These are phyloP conservation scores for Maniola jurtina DNA, from an alignment of 1,140 invertebrate species.

Conservation along the genomic window DNA sequence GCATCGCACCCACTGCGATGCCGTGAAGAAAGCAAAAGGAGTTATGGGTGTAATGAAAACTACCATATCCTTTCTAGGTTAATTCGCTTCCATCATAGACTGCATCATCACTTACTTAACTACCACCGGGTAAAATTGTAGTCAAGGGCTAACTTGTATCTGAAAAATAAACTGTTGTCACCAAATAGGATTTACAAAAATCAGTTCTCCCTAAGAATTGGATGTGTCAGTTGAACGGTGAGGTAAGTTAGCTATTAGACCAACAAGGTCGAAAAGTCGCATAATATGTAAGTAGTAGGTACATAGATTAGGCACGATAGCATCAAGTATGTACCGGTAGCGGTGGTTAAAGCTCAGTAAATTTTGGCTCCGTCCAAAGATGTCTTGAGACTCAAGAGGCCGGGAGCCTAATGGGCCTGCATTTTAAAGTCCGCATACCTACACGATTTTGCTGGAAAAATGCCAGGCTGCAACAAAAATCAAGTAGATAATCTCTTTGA, in stretches of 20 bases:
- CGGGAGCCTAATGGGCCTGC: slow-evolving; percentile 44
- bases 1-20: no score
- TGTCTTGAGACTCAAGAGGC: slow-evolving; percentile 26
- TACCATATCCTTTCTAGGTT: no score
- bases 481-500: slow-evolving; percentile 32
- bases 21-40: no score
- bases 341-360: slow-evolving; percentile 16
- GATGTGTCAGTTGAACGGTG: no score
- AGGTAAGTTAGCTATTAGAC: neutral
- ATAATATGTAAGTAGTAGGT: neutral
- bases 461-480: slow-evolving; percentile 31
- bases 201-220: no score
- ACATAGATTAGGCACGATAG: neutral
- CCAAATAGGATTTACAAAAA: no score
- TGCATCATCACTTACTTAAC: no score
- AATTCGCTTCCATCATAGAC: no score
- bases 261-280: neutral
- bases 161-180: no score
- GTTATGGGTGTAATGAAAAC: no score
- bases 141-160: no score
- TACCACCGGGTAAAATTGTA: no score
- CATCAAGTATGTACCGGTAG: slow-evolving; percentile 22
- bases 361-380: slow-evolving; percentile 25
- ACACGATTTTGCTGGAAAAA: slow-evolving; percentile 19
- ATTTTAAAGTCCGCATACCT: slow-evolving; percentile 38